Base-by-base conservation (phyloP, 2,797 vertebrate genomes). In the Numenius phaeopus region DNA sequence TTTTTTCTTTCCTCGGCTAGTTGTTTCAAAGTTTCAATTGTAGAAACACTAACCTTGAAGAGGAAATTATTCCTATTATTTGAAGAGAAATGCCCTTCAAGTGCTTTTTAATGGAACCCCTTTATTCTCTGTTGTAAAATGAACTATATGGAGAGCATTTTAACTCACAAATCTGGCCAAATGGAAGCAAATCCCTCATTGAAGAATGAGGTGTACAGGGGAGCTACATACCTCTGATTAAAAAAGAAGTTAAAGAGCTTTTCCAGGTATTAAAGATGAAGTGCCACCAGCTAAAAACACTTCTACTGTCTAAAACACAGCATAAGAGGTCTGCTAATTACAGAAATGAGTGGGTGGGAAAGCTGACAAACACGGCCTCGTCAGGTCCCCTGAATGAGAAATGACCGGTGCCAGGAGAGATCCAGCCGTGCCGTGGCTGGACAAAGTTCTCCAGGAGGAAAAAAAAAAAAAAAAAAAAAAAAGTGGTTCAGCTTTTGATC, bases 11-110 rank as follows among this genome's bases (percentile, higher is more conserved):
- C 34, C 69, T 92, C 27, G 4, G 39, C 11, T 80, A 29, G 62
- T 91, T 87, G 78, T 69, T 87, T 55, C 14, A 16, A 96, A 75
- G 69, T 87, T 97, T 49, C 42, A 62, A 2, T 6, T 47, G 69
- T 9, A 70, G 49, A 71, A 91, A 65, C n/a, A 79, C 26, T 77
- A 76, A 71, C 39, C 37, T 79, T 77, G 69, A 93, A 62, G 73
- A 95, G 39, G 30, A 89, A 95, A 73, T 77, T 42, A 57, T 91
- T 95, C 83, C 80, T 79, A 75, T 82, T 78, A 84, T 91, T 90
- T 91, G n/a, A 37, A 86, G 61, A 96, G 46, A 83, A 83, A 72
- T 57, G 24, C 8, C 5, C 5, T 85, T 95, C 64, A 83, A 95
- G 89, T 62, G 39, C 17, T 87, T 21, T 95, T 97, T 84, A 81